A percentile compares a stretch with the other conserved stretches of the same genome.
These are phyloP conservation scores for Spongia lamella DNA, from an alignment of 37 sponge, comb jelly and placozoan genomes.

Conservation along the genomic window DNA sequence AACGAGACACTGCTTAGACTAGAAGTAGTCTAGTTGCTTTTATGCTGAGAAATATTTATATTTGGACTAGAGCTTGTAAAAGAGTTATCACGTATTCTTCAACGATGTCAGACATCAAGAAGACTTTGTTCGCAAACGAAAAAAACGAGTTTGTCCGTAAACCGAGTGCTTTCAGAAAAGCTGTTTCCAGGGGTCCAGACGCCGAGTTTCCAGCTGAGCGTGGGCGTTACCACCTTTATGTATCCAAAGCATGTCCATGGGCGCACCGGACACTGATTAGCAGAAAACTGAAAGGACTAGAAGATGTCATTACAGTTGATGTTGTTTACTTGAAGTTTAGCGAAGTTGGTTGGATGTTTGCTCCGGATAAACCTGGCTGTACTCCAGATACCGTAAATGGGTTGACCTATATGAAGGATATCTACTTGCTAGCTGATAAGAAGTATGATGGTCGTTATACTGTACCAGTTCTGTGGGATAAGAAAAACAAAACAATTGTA, in stretches of 20 bases:
- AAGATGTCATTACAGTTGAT: slow-evolving; percentile 74
- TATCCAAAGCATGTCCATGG: slow-evolving; percentile 90
- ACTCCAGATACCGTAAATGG: slow-evolving; percentile 82
- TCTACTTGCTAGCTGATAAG: slow-evolving; percentile 62
- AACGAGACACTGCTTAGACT: too few relatives aligned
- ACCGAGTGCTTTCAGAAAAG: slow-evolving; percentile 59
- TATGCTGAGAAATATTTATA: too few relatives aligned
- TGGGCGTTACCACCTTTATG: slow-evolving; percentile 88
- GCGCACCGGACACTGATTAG: slow-evolving; percentile 82
- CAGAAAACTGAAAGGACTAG: slow-evolving; percentile 81
- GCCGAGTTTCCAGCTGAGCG: slow-evolving; percentile 68
- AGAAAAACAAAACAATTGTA: slow-evolving; percentile 67
- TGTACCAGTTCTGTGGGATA: slow-evolving; percentile 90
- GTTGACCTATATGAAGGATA: slow-evolving; percentile 50
- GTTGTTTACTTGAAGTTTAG: slow-evolving; percentile 65
- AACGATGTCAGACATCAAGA: too few relatives aligned
- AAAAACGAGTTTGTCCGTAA: slow-evolving; percentile 67
- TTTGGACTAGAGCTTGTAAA: too few relatives aligned
- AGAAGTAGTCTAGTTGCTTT: too few relatives aligned
- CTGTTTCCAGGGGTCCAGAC: slow-evolving; percentile 52
- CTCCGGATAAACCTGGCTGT: slow-evolving; percentile 42
- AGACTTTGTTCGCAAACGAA: not conserved
- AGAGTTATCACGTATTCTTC: too few relatives aligned
- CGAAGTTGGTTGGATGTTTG: slow-evolving; percentile 79
- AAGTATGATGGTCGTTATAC: slow-evolving; percentile 77